phyloP scores from a whole-genome alignment of 1,140 invertebrate genomes.

The Panagrolaimus sp. region DNA sequence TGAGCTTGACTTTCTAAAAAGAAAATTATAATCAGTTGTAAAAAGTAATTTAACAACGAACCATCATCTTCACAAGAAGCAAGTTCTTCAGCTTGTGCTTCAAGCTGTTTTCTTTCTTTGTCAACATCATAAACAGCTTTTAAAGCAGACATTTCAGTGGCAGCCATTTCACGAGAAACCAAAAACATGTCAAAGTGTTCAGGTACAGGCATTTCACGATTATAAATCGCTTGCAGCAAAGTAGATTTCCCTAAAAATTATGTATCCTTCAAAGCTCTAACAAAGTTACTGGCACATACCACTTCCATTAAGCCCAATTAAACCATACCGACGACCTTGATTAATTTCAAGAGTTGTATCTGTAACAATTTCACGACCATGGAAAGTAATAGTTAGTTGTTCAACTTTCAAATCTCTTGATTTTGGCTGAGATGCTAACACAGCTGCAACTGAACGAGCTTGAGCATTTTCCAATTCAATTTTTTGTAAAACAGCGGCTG shows the following conservation, averaged over 20 bases:
- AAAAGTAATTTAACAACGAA: constrained; percentile 55
- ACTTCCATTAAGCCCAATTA: constrained; percentile 91
- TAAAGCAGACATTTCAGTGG: constrained; percentile 79
- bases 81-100: constrained; percentile 84
- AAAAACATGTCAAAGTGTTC: constrained; percentile 96
- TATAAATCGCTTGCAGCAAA: constrained; percentile 79
- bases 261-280: no score
- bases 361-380: constrained; percentile 86
- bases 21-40: constrained; percentile 23
- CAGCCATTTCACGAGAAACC: constrained; percentile 89
- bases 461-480: constrained; percentile 79
- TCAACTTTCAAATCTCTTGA: constrained; percentile 93
- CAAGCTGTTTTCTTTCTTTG: constrained; percentile 80
- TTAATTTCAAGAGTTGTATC: constrained; percentile 94
- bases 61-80: constrained; percentile 80
- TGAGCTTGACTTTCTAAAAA: constrained; percentile 80
- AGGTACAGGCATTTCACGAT: constrained; percentile 89
- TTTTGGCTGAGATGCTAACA: constrained; percentile 84
- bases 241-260: constrained; percentile 73
- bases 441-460: constrained; percentile 86
- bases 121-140: constrained; percentile 98
- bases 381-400: constrained; percentile 94
- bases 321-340: constrained; percentile 87
- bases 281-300: constrained; percentile 63
- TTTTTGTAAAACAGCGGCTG: constrained; percentile 70